A percentile compares a stretch with the other conserved stretches of the same genome.
Conservation (phyloP, 2,113 vertebrate genomes). For the Cariama cristata region DNA sequence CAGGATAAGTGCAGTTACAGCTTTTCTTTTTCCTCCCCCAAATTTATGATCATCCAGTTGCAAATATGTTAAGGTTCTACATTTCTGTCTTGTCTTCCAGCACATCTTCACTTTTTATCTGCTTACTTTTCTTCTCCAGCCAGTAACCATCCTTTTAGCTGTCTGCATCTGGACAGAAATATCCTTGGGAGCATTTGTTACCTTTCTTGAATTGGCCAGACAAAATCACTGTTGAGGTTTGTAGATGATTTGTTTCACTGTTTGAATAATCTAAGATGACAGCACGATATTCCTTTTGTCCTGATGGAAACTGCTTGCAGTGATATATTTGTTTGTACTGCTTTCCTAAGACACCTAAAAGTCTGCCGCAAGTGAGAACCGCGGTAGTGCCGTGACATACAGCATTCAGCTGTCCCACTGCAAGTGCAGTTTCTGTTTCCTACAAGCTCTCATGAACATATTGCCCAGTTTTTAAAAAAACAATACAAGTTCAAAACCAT, state of each 20-base stretch:
- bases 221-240: not conserved
- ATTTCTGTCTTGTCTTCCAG: not conserved
- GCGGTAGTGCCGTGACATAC: fast-evolving
- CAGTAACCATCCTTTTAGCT: not conserved
- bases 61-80: not conserved
- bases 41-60: not conserved
- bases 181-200: not conserved
- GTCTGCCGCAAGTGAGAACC: fast-evolving
- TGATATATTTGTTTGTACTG: not conserved
- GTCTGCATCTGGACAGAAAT: not conserved
- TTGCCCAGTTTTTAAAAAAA: not conserved
- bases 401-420: not conserved
- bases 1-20: not conserved
- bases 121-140: not conserved
- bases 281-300: not conserved
- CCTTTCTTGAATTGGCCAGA: not conserved
- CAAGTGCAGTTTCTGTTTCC: not conserved
- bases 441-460: not conserved
- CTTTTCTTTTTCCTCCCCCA: fast-evolving
- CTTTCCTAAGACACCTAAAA: not conserved
- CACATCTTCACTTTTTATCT: not conserved
- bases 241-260: not conserved
- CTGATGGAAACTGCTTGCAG: not conserved
- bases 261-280: not conserved
- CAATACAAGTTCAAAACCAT: not conserved